phyloP scores from a whole-genome alignment of 2,888 invertebrate species.

The Protonemura montana region DNA sequence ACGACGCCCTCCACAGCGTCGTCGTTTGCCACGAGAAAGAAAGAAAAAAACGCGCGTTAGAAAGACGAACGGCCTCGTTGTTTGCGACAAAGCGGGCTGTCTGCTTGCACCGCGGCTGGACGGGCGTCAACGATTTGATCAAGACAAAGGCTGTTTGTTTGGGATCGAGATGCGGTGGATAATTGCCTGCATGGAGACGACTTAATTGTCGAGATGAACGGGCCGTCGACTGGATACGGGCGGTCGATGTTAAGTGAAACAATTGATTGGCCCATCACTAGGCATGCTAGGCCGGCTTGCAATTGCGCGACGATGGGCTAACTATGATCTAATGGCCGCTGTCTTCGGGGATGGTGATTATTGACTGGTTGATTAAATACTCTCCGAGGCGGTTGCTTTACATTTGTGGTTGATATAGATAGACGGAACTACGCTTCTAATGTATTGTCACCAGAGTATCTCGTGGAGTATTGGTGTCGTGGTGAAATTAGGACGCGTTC shows the following conservation, averaged over 20 bases:
- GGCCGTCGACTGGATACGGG: not conserved
- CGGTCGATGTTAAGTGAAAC: not conserved
- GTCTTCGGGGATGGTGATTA: not conserved
- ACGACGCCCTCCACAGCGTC: no score
- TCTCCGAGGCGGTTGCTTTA: no score
- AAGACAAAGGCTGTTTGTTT: not conserved
- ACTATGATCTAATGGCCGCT: not conserved
- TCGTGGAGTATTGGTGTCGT: no score
- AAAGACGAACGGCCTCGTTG: not conserved
- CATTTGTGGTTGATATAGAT: no score
- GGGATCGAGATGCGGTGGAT: not conserved
- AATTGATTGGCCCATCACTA: not conserved
- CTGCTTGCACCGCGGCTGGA: not conserved
- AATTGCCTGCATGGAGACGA: not conserved
- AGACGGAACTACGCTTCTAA: no score
- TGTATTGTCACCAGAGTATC: no score
- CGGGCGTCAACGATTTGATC: not conserved
- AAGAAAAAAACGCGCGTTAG: no score
- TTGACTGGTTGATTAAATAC: no score
- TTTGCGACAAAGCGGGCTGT: not conserved
- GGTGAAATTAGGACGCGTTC: no score
- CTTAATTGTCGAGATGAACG: slow-evolving; percentile 7
- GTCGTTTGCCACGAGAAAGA: no score
- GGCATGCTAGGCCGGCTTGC: not conserved
- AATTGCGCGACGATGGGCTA: not conserved